Base-by-base conservation (phyloP, 2,797 vertebrate genomes). In the Melopsittacus undulatus region DNA sequence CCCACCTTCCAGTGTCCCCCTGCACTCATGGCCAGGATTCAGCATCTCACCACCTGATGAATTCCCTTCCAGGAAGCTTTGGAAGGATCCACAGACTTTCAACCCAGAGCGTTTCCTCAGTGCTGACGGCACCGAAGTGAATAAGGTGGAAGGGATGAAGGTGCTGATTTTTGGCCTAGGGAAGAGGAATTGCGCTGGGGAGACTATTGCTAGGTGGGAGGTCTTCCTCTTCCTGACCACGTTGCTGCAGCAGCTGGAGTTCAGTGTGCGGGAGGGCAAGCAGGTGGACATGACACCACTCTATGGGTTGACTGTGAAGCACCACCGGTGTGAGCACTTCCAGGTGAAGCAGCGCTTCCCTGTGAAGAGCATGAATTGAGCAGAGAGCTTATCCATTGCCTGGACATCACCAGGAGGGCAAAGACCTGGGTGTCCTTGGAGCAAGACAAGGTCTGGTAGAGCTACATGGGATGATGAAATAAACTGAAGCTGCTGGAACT, bases 141-240 rank as follows among this genome's bases (percentile, higher is more conserved):
- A 98, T 97, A 98, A 97, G 92, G 15, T 38, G 0, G 94, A 98
- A 0, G 98, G 96, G 3, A 98, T 99, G 94, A 99, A 98, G 89
- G 96, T 99, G 67, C 24, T 98, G 92, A 0, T 95, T 3, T 99
- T 99, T 0, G 98, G 99, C 51, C 16, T 99, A 97, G 99, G 99
- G 40, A 99, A 98, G 95, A 98, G 98, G 24, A 98, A 95, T 29
- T 99, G 99, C 96, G 97, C 98, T 1, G 99, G 99, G 1, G 99
- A 99, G 90, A 72, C 90, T 38, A 98, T 99, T 5, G 99, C 97
- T 40, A 97, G 98, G 32, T 97, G 97, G 40, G 98, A 99, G 96
- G 74, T 99, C 95, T 99, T 97, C 97, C 98, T 99, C 74, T 99
- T 99, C 97, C 93, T 99, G 90, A 97, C 98, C 66, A 98, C 97